Conservation (phyloP, 1,140 invertebrate genomes). For the Lasaia peninsularis region DNA sequence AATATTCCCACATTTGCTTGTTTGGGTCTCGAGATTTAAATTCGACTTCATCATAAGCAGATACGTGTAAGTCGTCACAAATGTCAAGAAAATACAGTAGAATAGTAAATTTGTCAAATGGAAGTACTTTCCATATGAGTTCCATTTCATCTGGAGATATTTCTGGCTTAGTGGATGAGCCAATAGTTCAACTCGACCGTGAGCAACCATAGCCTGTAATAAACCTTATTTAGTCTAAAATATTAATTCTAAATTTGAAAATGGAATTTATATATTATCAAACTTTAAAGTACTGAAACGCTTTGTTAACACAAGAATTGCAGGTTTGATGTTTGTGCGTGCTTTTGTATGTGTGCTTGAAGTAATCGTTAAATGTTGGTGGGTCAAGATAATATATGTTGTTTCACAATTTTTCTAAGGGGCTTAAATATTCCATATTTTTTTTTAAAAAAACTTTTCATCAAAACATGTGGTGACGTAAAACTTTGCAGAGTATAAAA, state of each 20-base stretch:
- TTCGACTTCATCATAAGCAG: slow-evolving; percentile 75
- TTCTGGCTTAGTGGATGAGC: slow-evolving; percentile 90
- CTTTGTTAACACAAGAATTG: not conserved
- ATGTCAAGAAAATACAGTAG: slow-evolving; percentile 86
- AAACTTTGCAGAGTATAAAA: no score
- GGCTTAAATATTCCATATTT: no score
- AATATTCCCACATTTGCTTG: not conserved
- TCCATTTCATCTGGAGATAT: slow-evolving; percentile 93
- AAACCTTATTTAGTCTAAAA: not conserved
- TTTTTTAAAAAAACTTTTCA: not conserved
- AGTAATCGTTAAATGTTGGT: no score
- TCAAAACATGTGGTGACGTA: no score
- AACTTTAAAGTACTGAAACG: not conserved
- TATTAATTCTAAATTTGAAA: not conserved
- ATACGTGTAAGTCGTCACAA: slow-evolving; percentile 84
- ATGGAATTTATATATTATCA: no score
- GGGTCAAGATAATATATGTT: no score
- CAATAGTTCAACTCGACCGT: slow-evolving; percentile 87
- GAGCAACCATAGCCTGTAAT: slow-evolving; percentile 87
- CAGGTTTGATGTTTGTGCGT: no score
- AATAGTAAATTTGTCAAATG: slow-evolving; percentile 86
- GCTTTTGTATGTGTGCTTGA: no score
- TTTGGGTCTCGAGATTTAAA: not conserved
- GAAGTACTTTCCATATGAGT: slow-evolving; percentile 91
- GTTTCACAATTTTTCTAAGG: no score